A percentile compares a stretch with the other conserved stretches of the same genome.
phyloP scores from a whole-genome alignment of 2,113 vertebrate genomes.

The Zeus faber region DNA sequence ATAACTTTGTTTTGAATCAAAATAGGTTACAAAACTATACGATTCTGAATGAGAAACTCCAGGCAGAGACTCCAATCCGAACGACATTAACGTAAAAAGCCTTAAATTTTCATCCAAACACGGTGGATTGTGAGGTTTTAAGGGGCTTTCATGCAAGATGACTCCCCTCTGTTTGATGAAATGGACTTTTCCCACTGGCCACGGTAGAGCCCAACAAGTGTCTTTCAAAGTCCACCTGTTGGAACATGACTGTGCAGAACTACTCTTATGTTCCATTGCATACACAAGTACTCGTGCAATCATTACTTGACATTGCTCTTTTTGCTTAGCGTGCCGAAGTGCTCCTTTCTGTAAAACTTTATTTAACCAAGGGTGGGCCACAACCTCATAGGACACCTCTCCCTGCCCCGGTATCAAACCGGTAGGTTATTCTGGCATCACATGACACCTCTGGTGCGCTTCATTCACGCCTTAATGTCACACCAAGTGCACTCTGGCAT shows the following conservation, averaged over 20 bases:
- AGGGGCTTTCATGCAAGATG: constrained; percentile 19
- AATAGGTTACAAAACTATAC: constrained; percentile 5
- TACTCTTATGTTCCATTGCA: constrained; percentile 3
- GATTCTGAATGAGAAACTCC: constrained; percentile 18
- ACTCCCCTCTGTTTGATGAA: constrained; percentile 10
- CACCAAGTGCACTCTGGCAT: too few species aligned
- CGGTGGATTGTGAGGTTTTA: constrained; percentile 15
- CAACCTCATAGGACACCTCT: too few species aligned
- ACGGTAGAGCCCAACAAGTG: constrained; percentile 11
- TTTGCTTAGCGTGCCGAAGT: too few species aligned
- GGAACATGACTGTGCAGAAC: constrained; percentile 9
- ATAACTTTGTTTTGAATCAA: constrained; percentile 29
- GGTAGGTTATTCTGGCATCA: too few species aligned
- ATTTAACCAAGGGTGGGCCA: too few species aligned
- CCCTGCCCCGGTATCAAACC: too few species aligned
- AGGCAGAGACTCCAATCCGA: constrained; percentile 25
- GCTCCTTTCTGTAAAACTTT: too few species aligned
- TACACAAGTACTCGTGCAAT: too few species aligned
- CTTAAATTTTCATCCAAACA: constrained; percentile 51
- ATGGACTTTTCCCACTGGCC: constrained; percentile 19
- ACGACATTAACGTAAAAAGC: constrained; percentile 48
- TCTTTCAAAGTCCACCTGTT: constrained; percentile 14
- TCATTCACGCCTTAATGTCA: too few species aligned
- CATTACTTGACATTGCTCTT: too few species aligned
- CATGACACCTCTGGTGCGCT: too few species aligned